Conservation (phyloP, 2,888 invertebrate genomes). For the Drosophila hawaiiensis region DNA sequence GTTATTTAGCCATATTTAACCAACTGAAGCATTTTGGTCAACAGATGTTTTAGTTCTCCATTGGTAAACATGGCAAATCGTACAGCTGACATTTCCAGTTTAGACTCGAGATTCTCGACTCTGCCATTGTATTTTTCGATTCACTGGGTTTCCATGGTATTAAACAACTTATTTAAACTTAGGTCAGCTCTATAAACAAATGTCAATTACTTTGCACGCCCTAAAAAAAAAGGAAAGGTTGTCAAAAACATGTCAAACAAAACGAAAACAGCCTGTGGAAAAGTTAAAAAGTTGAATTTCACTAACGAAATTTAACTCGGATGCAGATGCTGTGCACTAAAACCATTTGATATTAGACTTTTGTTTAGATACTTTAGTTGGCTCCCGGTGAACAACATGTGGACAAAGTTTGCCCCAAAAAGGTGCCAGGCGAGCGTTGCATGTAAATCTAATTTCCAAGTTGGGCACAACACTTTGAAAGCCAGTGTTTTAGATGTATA, state of each 20-base stretch:
- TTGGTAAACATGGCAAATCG: conserved; percentile 13
- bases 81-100: conserved; percentile 13
- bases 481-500: background rate
- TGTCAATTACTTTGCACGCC: background rate
- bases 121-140: background rate
- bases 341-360: conserved; percentile 72
- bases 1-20: conserved; percentile 28
- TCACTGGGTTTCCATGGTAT: background rate
- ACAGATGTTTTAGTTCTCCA: conserved; percentile 44
- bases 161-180: background rate
- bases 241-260: conserved; percentile 31
- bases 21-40: conserved; percentile 4
- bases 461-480: conserved; percentile 60
- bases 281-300: conserved; percentile 69
- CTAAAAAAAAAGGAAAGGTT: conserved; percentile 5
- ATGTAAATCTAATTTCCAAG: conserved; percentile 73
- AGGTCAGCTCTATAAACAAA: too few species aligned
- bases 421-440: conserved; percentile 60
- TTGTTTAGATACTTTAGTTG: conserved; percentile 57
- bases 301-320: conserved; percentile 57
- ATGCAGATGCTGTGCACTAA: conserved; percentile 48
- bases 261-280: conserved; percentile 19
- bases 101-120: background rate
- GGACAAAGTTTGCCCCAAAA: conserved; percentile 51
- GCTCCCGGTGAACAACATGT: conserved; percentile 18